Percentiles rank a stretch among this genome's conserved stretches.
These are phyloP conservation scores for Meteorus cinctellus DNA, from an alignment of 2,888 invertebrate genomes.

Conservation along the genomic window DNA sequence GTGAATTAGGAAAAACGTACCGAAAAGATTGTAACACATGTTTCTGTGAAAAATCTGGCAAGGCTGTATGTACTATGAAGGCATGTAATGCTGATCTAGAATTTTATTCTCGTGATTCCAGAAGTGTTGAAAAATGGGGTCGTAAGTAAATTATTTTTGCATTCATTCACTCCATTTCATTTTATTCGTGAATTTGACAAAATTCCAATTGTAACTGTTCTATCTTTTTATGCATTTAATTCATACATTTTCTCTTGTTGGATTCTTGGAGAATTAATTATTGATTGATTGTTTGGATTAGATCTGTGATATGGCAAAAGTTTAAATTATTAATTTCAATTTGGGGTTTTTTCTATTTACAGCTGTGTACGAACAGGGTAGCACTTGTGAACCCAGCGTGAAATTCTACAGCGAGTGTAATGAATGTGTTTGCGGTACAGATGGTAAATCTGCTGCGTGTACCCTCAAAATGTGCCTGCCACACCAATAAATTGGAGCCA, in stretches of 20 bases:
- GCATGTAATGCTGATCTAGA: conserved; percentile 37
- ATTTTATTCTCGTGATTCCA: neutral
- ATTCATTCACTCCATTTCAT: neutral
- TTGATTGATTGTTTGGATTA: no score
- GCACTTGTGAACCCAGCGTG: conserved; percentile 72
- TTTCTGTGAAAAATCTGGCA: conserved; percentile 75
- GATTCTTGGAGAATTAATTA: no score
- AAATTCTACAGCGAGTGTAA: conserved; percentile 75
- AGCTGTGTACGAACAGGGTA: conserved; percentile 23
- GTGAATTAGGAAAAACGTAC: conserved; percentile 75
- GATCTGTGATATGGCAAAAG: no score
- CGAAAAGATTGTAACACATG: conserved; percentile 75
- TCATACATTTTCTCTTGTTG: no score
- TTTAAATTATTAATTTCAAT: neutral
- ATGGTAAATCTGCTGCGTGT: conserved; percentile 75
- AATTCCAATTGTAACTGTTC: no score
- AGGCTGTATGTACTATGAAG: conserved; percentile 74
- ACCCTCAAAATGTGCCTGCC: conserved; percentile 64
- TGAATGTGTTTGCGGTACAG: conserved; percentile 75
- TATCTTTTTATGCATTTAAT: no score
- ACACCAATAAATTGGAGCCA: conserved; percentile 75
- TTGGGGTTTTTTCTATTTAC: neutral
- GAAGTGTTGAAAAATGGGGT: conserved; percentile 14
- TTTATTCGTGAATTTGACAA: no score
- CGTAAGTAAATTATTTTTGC: conserved; percentile 19